These are phyloP conservation scores for Pseudomyrmex pallidus DNA, from an alignment of 1,140 invertebrate species.

Conservation along the genomic window DNA sequence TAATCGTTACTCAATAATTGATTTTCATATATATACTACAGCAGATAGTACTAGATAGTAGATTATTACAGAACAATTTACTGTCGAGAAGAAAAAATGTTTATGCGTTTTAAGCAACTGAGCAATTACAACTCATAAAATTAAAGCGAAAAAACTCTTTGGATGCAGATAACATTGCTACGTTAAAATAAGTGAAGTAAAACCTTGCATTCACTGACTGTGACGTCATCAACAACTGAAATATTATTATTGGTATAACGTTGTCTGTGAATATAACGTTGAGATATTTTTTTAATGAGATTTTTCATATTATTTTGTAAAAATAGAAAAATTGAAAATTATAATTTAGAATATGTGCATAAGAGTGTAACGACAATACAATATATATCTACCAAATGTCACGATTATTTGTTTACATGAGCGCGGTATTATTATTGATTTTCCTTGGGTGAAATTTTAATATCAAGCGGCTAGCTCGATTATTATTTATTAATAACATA, in stretches of 20 bases:
- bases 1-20: neutral
- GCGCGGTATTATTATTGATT: neutral
- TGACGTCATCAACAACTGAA: neutral
- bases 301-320: conserved; percentile 26
- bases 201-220: neutral
- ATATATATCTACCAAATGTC: conserved; percentile 20
- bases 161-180: neutral
- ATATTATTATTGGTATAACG: neutral
- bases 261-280: neutral
- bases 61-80: neutral
- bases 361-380: too few relatives aligned
- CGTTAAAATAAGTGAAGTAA: neutral
- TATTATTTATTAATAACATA: conserved; percentile 19
- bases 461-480: neutral
- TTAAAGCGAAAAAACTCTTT: neutral
- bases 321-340: neutral
- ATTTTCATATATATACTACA: neutral
- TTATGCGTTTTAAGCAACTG: neutral
- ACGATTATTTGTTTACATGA: conserved; percentile 16
- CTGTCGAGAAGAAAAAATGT: neutral
- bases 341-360: conserved; percentile 3
- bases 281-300: neutral
- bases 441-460: conserved; percentile 23
- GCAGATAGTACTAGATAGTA: neutral
- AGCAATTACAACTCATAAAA: conserved; percentile 5